Evolutionary conservation across 2,888 invertebrate species (phyloP), one percentile per base, ranked within the genome.

Genomic region (Bombylius discolor): DNA sequence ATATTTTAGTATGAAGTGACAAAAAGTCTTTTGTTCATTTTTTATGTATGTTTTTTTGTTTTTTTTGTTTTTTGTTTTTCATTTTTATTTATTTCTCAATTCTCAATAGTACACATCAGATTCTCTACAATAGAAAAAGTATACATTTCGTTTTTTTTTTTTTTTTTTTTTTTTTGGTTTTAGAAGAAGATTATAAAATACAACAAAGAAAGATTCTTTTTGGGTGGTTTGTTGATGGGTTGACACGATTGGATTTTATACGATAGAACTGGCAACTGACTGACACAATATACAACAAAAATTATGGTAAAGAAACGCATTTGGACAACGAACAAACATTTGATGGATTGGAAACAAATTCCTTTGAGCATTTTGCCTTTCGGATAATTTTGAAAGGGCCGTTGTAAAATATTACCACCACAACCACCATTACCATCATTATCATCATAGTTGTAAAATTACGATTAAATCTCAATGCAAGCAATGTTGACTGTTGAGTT

Each of bases 301-400:
- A 42, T 11, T 11, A 42, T 42, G 11, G 5, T 23, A 42, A 11
- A 42, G 11, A 42, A 42, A 36, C 36, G 11, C 39, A 42, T 42
- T 44, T 51, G 55, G 55, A 36, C 55, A 55, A 51, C 55, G 51
- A 55, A 42, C 39, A 8, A 42, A 42, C 39, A 42, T 42, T 42
- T 55, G 55, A 55, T 55, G 47, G 49, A 55, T 55, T 55, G 50
- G 51, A 55, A 55, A 51, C 50, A 50, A 55, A 55, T 55, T 55
- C 55, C 55, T 55, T 50, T 51, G 49, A 55, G 39, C 39, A 42
- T 11, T 42, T 42, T 42, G 39, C 39, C 39, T 42, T 42, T 42
- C 11, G 39, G 39, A 11, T 11, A 11, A 42, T 11, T 42, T 42
- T 11, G 39, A 42, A 42, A 42, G 11, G 39, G 39, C 39, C 7